These are phyloP conservation scores for Conops quadrifasciatus DNA, from an alignment of 2,888 invertebrate genomes.

Conservation along the genomic window DNA sequence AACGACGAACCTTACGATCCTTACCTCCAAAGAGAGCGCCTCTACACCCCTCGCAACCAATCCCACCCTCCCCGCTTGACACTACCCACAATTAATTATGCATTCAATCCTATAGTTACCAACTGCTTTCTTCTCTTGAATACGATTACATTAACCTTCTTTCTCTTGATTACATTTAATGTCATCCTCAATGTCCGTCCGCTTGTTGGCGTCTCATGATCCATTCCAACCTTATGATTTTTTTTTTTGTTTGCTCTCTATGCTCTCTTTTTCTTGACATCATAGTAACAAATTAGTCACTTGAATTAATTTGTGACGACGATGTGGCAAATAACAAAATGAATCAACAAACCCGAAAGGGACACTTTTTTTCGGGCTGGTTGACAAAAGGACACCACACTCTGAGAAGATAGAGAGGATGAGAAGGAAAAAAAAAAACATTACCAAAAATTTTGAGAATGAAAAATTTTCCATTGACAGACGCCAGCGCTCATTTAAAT, in stretches of 20 bases:
- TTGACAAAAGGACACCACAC: neutral
- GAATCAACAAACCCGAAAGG: neutral
- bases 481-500: slow-evolving; percentile 1
- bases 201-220: too few relatives aligned
- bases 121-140: too few relatives aligned
- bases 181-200: too few relatives aligned
- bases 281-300: slow-evolving; percentile 37
- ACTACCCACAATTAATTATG: neutral
- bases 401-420: neutral
- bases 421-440: neutral
- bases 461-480: neutral
- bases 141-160: too few relatives aligned
- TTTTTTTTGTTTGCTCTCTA: neutral
- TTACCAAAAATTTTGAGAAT: neutral
- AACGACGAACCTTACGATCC: too few relatives aligned
- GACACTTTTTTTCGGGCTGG: neutral
- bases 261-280: slow-evolving; percentile 16
- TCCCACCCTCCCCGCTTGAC: too few relatives aligned
- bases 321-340: slow-evolving; percentile 18
- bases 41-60: too few relatives aligned
- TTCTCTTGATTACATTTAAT: too few relatives aligned
- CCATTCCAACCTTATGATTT: neutral
- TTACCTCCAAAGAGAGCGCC: neutral
- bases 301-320: slow-evolving; percentile 20
- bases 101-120: too few relatives aligned